phyloP scores from a whole-genome alignment of 53 echinoderm and acorn worm species.

The Holothuria scabra region DNA sequence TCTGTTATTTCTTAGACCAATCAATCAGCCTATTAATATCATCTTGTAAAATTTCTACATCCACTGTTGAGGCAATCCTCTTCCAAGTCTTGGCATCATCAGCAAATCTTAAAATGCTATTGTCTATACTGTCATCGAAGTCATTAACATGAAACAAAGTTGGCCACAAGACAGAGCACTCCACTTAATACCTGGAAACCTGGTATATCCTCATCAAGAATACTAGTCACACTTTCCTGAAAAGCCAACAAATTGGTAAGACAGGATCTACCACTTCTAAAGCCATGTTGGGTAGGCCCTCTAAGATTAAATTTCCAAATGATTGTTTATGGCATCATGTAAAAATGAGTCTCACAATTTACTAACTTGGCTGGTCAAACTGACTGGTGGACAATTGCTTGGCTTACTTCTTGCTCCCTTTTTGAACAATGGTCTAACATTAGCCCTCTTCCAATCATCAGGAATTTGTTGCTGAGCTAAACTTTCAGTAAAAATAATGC shows the following conservation, averaged over 20 bases:
- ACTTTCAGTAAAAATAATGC: no score
- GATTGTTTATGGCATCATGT: slow-evolving; percentile 13
- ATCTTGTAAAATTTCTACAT: not conserved
- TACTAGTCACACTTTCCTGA: not conserved
- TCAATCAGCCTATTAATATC: no score
- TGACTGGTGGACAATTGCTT: not conserved
- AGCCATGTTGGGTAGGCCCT: no score
- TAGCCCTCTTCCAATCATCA: no score
- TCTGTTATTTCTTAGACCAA: slow-evolving; percentile 21
- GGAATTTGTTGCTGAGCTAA: no score
- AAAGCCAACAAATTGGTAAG: slow-evolving; percentile 19
- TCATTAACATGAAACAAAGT: slow-evolving; percentile 8
- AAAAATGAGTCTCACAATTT: not conserved
- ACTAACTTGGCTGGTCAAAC: not conserved
- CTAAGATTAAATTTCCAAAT: slow-evolving; percentile 25
- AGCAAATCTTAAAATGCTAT: slow-evolving; percentile 4
- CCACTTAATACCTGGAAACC: not conserved
- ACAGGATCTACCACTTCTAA: no score
- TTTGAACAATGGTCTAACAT: no score
- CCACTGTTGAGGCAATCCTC: slow-evolving; percentile 4
- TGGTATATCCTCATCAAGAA: no score
- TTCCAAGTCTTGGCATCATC: slow-evolving; percentile 25
- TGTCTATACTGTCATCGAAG: not conserved
- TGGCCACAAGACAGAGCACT: not conserved
- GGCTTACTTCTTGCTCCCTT: not conserved